Evolutionary conservation across 2,113 vertebrate species (phyloP).

Genomic region (Callionymus lyra): DNA sequence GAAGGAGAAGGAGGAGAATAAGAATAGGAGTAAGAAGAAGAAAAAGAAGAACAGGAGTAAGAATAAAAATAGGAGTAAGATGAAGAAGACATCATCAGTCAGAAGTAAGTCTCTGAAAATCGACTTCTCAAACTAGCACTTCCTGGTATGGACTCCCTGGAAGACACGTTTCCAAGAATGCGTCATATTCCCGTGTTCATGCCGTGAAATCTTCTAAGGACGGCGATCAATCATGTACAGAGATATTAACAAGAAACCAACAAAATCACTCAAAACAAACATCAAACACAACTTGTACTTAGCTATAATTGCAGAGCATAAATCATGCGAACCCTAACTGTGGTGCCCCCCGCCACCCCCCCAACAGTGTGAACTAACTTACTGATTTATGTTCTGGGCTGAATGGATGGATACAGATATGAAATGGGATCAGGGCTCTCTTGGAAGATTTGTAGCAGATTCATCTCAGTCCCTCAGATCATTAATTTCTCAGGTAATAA

Average conservation of each 20-base stretch:
- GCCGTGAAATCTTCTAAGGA: too few relatives aligned
- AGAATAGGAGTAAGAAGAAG: too few relatives aligned
- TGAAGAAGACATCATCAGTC: too few relatives aligned
- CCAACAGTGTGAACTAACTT: constrained; percentile 33
- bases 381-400: constrained; percentile 42
- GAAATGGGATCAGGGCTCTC: constrained; percentile 32
- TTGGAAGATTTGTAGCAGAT: constrained; percentile 54
- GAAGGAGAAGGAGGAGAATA: too few relatives aligned
- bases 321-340: constrained; percentile 39
- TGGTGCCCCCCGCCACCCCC: constrained; percentile 19
- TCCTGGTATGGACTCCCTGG: too few relatives aligned
- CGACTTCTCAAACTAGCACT: too few relatives aligned
- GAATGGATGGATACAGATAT: constrained; percentile 45
- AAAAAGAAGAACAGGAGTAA: too few relatives aligned
- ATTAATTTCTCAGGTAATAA: constrained; percentile 67
- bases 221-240: too few relatives aligned
- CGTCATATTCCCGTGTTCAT: too few relatives aligned
- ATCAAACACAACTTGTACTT: constrained; percentile 12
- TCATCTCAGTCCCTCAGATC: constrained; percentile 59
- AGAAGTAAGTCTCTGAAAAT: too few relatives aligned
- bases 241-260: background rate
- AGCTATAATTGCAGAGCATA: constrained; percentile 30
- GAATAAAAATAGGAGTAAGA: too few relatives aligned
- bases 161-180: too few relatives aligned
- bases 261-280: constrained; percentile 9